A percentile compares a stretch with the other conserved stretches of the same genome.
Evolutionary conservation across 2,113 vertebrate genomes (phyloP).

Genomic region (Suncus etruscus): DNA sequence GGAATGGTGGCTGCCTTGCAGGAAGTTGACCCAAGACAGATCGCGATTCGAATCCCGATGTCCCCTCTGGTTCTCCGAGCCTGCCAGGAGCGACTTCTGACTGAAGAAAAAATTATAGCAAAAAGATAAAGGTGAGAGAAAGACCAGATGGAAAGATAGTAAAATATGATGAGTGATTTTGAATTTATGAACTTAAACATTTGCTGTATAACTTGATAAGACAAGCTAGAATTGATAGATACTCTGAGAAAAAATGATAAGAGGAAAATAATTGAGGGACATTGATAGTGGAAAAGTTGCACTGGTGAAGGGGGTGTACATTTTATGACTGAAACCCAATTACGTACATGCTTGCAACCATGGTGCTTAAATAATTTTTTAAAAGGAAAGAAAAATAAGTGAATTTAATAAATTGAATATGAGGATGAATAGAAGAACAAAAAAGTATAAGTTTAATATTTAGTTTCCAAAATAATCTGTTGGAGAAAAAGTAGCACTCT

Average conservation of each 20-base stretch:
- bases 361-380: no score
- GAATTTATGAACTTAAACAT: constrained; percentile 32
- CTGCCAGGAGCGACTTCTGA: no score
- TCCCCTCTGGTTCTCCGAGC: no score
- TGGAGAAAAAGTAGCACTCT: neutral
- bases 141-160: constrained; percentile 28
- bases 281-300: no score
- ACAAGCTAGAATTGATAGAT: constrained; percentile 21
- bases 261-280: no score
- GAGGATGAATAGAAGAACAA: fast-evolving
- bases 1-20: no score
- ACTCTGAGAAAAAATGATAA: constrained; percentile 9
- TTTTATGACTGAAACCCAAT: no score
- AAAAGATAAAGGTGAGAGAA: constrained; percentile 35
- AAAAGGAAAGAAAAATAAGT: neutral
- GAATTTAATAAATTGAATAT: neutral
- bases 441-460: neutral
- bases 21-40: no score
- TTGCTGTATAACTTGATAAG: neutral
- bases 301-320: no score
- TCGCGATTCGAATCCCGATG: no score
- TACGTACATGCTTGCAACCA: no score
- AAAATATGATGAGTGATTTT: constrained; percentile 32
- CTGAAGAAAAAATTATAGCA: neutral
- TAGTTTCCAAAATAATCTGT: neutral